These are phyloP conservation scores for Pseudorasbora parva DNA, from an alignment of 2,113 vertebrate species.

Conservation along the genomic window DNA sequence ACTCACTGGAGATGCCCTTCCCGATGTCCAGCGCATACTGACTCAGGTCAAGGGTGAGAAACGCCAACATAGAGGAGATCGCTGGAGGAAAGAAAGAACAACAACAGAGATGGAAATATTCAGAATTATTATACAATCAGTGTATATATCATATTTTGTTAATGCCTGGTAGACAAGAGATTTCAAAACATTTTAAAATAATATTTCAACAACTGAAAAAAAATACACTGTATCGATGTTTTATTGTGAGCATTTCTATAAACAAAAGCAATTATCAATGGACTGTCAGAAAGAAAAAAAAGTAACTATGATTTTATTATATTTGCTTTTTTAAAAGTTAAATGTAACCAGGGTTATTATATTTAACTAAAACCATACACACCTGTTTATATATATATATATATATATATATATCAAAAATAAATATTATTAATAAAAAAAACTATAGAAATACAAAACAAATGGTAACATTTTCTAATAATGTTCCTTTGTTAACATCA, in stretches of 20 bases:
- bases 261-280: not conserved
- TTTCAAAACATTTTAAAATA: not conserved
- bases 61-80: slow-evolving; percentile 85
- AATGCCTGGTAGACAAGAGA: not conserved
- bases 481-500: no score
- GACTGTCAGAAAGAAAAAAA: not conserved
- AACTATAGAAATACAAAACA: no score
- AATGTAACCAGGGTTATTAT: not conserved
- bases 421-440: no score
- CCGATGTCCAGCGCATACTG: slow-evolving; percentile 93
- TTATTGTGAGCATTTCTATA: not conserved
- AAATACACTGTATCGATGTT: no score
- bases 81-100: slow-evolving; percentile 72
- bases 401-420: not conserved
- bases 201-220: no score
- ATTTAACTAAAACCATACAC: not conserved
- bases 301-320: not conserved
- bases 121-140: not conserved
- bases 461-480: no score
- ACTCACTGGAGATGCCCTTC: slow-evolving; percentile 93
- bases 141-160: not conserved
- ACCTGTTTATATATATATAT: not conserved
- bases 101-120: slow-evolving; percentile 4
- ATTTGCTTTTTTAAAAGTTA: not conserved
- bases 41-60: slow-evolving; percentile 94